Evolutionary conservation across 2,113 vertebrate species (phyloP), one percentile per base, ranked within the genome.

Genomic region (Bagarius yarrelli): DNA sequence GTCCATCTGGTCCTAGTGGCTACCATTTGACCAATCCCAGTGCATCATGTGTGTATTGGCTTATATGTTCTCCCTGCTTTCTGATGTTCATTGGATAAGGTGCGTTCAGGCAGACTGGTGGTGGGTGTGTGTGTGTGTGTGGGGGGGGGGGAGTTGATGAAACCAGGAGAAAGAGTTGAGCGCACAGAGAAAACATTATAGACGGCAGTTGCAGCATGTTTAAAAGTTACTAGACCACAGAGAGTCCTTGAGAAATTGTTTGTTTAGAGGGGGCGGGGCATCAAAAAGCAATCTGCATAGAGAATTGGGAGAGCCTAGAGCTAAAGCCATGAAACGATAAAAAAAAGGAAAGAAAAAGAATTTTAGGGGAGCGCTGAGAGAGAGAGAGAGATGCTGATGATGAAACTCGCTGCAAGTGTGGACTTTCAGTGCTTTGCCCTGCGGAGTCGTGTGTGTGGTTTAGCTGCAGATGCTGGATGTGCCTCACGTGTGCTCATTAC

Each of bases 381-480:
- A 85, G 76, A 64, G 86, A 88, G 88, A 85, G 88, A 73, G 87
- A 76, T 86, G 88, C 86, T 86, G 86, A 78, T 92, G 92, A 93
- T 92, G 91, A 92, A 93, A 92, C 90, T 88, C 85, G 53, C 85
- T 92, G 91, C 90, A 93, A 93, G 90, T 87, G 87, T 83, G 80
- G 86, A 81, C 78, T 70, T 76, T 81, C 56, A 81, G 75, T 57
- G 59, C 73, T 60, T 73, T 25, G 9, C 78, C 79, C 57, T 67
- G 73, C 36, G n/a, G 73, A 70, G 73, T 47, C 40, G 30, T 67
- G 44, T 76, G 72, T 76, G 72, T 76, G 80, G 32, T 82, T 60
- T 59, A 69, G 53, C 36, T 81, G 80, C 57, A 75, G 80, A 81
- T 81, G 80, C 47, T 55, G 60, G 71, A 52, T 81, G 56, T 75